These are phyloP conservation scores for Furcula furcula DNA, from an alignment of 2,888 invertebrate genomes.

Conservation along the genomic window DNA sequence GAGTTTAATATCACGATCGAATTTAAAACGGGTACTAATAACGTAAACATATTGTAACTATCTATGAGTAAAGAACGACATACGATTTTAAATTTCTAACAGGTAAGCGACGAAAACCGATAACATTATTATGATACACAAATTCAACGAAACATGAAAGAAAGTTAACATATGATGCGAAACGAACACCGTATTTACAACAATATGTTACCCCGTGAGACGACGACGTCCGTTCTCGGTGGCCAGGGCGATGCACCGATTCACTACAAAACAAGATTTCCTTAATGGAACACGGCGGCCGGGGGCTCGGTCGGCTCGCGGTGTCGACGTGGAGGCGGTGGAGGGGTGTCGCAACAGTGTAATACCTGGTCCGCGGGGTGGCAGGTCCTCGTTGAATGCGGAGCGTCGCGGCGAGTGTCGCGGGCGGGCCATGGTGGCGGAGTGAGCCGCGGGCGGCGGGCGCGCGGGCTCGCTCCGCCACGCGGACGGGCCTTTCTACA, in stretches of 20 bases:
- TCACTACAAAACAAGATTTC: not conserved
- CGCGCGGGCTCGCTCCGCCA: conserved; percentile 32
- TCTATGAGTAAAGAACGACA: no score
- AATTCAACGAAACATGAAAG: conserved; percentile 11
- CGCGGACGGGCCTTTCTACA: conserved; percentile 46
- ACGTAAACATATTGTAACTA: no score
- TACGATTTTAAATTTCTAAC: no score
- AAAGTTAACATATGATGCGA: conserved; percentile 7
- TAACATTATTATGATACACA: conserved; percentile 8
- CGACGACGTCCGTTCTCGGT: conserved; percentile 11
- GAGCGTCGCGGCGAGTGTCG: conserved; percentile 76
- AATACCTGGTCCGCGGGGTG: conserved; percentile 77
- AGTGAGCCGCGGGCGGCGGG: conserved; percentile 66
- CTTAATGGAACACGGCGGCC: not conserved
- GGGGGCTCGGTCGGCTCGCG: conserved; percentile 2
- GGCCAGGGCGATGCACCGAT: conserved; percentile 2
- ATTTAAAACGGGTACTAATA: no score
- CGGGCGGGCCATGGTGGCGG: conserved; percentile 74
- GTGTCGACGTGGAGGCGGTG: not conserved
- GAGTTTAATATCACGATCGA: not conserved
- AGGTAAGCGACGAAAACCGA: no score
- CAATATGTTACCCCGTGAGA: conserved; percentile 1
- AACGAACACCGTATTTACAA: conserved; percentile 7
- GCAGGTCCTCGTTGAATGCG: conserved; percentile 65
- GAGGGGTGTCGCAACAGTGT: conserved; percentile 11